Evolutionary conservation across 2,797 vertebrate genomes (phyloP).

Genomic region (Poliocrania exsul): DNA sequence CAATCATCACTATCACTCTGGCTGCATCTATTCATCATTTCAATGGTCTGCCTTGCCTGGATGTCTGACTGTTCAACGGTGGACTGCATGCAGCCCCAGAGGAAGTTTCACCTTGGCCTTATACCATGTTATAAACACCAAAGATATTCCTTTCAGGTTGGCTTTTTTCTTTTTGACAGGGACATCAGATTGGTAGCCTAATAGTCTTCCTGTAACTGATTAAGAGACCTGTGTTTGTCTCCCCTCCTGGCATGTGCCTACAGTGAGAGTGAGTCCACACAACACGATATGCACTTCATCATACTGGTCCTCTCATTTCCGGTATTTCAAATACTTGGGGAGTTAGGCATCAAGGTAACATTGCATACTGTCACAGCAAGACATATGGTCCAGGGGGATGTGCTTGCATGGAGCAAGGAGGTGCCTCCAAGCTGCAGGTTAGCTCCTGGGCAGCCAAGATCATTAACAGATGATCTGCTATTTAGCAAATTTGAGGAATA

Average conservation of each 20-base stretch:
- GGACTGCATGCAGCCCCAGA: neutral
- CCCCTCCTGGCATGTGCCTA: neutral
- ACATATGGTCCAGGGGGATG: rapidly evolving
- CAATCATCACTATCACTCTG: neutral
- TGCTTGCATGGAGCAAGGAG: neutral
- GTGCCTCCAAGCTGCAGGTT: neutral
- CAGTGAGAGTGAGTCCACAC: neutral
- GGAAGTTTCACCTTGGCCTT: neutral
- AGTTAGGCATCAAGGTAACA: neutral
- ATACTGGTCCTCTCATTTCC: neutral
- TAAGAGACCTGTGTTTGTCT: neutral
- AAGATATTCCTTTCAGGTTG: neutral
- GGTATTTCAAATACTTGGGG: neutral
- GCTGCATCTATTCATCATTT: neutral
- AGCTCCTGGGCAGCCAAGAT: neutral
- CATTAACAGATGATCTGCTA: neutral
- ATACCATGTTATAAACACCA: neutral
- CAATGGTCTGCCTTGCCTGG: neutral
- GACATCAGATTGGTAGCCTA: neutral
- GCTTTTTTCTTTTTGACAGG: neutral
- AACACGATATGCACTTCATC: rapidly evolving
- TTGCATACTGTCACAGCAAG: neutral
- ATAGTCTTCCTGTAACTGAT: neutral
- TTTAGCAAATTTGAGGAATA: neutral
- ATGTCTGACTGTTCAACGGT: neutral